Base-by-base conservation (phyloP, 2,113 vertebrate genomes). In the Grallaria varia region DNA sequence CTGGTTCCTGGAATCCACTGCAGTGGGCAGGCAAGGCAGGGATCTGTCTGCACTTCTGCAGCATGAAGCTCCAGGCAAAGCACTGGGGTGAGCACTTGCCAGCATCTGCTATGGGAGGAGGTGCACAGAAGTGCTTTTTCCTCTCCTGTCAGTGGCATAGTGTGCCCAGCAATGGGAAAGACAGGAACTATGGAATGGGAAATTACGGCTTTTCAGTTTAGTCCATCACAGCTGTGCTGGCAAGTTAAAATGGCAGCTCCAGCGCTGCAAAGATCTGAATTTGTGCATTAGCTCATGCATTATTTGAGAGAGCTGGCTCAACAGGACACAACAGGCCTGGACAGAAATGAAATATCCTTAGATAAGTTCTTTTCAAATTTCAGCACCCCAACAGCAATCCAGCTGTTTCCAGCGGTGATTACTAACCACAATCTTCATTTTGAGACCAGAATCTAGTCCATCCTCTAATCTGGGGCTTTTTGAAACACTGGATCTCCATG, bases 11-110 rank as follows among this genome's bases (percentile, higher is more conserved):
- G 78, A 91, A 49, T 37, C 30, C 77, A 33, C n/a, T 1, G 7
- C 80, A 64, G 62, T 0, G 0, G 33, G 28, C 33, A 87, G 53
- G 21, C 30, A 68, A 60, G n/a, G 55, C 67, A 64, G 22, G 0
- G 1, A 39, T 40, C 80, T 72, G 30, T 35, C 52, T 8, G 9
- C 3, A 1, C 20, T 47, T 24, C 3, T 0, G 59, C 58, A 73
- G 69, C n/a, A 6, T 3, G 8, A 52, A 22, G 21, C 71, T 83
- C 23, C 21, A 74, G 80, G n/a, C 27, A 84, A 42, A 55, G 35
- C 39, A n/a, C 37, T 14, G 31, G 23, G 10, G 21, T 21, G 14
- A 93, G 25, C 1, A 0, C 31, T 45, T n/a, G 27, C 44, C 31
- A 44, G 67, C 50, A 67, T 35, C 67, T 73, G 12, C 39, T 37